Conservation (phyloP, 2,888 invertebrate genomes). For the Margaritifera margaritifera region DNA sequence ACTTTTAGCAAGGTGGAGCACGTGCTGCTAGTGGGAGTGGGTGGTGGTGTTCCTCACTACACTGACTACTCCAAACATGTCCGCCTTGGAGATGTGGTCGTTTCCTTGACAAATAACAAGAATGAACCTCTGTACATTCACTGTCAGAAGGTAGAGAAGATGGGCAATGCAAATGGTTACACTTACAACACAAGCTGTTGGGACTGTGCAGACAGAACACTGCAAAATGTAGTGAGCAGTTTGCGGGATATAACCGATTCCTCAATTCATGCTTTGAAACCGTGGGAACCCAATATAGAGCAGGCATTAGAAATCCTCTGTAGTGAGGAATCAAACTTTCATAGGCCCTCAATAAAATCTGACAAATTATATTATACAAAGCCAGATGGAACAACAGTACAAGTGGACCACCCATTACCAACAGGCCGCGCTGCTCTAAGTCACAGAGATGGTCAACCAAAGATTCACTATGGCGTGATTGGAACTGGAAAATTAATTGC, state of each 20-base stretch:
- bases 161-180: slow-evolving; percentile 53
- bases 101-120: slow-evolving; percentile 58
- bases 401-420: slow-evolving; percentile 42
- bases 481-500: slow-evolving; percentile 88
- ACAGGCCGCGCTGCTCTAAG: slow-evolving; percentile 54
- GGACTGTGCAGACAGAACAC: slow-evolving; percentile 44
- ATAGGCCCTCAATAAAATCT: slow-evolving; percentile 57
- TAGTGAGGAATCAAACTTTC: slow-evolving; percentile 71
- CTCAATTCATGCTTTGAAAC: slow-evolving; percentile 67
- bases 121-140: slow-evolving; percentile 81
- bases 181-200: slow-evolving; percentile 57
- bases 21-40: slow-evolving; percentile 96
- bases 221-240: slow-evolving; percentile 47
- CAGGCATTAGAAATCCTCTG: slow-evolving; percentile 80
- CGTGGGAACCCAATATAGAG: slow-evolving; percentile 85
- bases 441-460: slow-evolving; percentile 57
- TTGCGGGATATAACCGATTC: slow-evolving; percentile 41
- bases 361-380: slow-evolving; percentile 55
- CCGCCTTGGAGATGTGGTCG: slow-evolving; percentile 79
- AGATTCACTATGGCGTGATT: slow-evolving; percentile 84
- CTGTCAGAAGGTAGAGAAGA: slow-evolving; percentile 77
- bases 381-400: slow-evolving; percentile 45
- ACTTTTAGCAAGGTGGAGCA: slow-evolving; percentile 95
- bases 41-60: slow-evolving; percentile 97
- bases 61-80: slow-evolving; percentile 95